Evolutionary conservation across 2,888 invertebrate genomes (phyloP).

Genomic region (Drosophila mulleri): DNA sequence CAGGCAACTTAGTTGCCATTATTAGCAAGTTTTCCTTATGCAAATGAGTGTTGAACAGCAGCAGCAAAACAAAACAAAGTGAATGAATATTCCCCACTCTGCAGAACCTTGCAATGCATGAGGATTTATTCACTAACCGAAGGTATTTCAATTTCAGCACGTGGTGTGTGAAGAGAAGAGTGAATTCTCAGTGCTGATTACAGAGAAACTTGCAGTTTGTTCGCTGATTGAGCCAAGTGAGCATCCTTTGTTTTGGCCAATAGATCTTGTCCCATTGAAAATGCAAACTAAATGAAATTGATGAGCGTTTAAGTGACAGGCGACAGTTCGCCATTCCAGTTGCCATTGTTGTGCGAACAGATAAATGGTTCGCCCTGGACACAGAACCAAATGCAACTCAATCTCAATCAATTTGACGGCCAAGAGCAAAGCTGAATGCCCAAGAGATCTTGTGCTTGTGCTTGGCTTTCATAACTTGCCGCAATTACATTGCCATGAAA

Average conservation of each 20-base stretch:
- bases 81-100: slow-evolving; percentile 9
- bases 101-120: not conserved
- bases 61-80: slow-evolving; percentile 19
- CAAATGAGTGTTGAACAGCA: slow-evolving; percentile 44
- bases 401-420: slow-evolving; percentile 53
- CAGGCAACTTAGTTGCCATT: slow-evolving; percentile 53
- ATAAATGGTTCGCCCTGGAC: slow-evolving; percentile 39
- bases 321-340: slow-evolving; percentile 39
- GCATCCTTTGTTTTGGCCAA: no score
- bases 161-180: not conserved
- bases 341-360: slow-evolving; percentile 46
- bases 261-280: slow-evolving; percentile 39
- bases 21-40: slow-evolving; percentile 57
- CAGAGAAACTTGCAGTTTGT: not conserved
- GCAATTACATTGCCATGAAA: slow-evolving; percentile 44
- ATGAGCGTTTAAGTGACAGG: slow-evolving; percentile 65
- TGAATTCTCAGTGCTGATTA: not conserved
- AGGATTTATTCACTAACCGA: not conserved
- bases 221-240: not conserved
- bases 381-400: slow-evolving; percentile 39
- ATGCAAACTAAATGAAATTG: slow-evolving; percentile 70
- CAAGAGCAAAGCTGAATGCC: slow-evolving; percentile 30
- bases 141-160: not conserved
- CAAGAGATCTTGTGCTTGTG: slow-evolving; percentile 30
- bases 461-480: slow-evolving; percentile 50